Conservation (phyloP, 2,113 vertebrate genomes). For the Erinaceus europaeus region DNA sequence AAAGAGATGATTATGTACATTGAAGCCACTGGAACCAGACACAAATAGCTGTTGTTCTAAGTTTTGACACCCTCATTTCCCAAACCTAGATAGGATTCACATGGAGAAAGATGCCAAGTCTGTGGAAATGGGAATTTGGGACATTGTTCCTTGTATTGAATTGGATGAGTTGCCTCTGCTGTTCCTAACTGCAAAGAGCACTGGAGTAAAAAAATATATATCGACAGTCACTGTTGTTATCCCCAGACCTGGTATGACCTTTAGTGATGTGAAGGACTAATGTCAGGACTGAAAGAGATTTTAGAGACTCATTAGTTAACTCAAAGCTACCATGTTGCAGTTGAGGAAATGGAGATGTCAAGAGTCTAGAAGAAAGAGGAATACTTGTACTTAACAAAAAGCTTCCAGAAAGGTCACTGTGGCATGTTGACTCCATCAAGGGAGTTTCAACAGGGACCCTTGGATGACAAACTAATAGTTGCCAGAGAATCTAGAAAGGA, state of each 20-base stretch:
- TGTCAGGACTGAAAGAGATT: not conserved
- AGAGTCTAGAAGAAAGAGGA: not conserved
- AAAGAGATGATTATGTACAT: not conserved
- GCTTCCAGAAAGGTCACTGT: not conserved
- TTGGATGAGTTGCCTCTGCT: not conserved
- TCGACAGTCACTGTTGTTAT: not conserved
- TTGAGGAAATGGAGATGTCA: not conserved
- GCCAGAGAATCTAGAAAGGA: not conserved
- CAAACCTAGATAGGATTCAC: not conserved
- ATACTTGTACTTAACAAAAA: not conserved
- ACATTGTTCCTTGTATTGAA: not conserved
- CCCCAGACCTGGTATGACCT: not conserved
- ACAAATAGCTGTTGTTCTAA: not conserved
- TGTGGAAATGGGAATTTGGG: not conserved
- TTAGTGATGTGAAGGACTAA: not conserved
- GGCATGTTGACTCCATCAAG: not conserved
- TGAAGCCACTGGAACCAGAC: not conserved
- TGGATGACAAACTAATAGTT: not conserved
- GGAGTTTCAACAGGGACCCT: not conserved
- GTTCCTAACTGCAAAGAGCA: not conserved
- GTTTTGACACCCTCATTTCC: not conserved
- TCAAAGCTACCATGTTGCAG: not conserved
- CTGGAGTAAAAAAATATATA: not conserved
- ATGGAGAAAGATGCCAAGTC: not conserved
- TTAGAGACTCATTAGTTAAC: not conserved